phyloP scores from a whole-genome alignment of 2,797 vertebrate species.

The Pipistrellus pipistrellus region DNA sequence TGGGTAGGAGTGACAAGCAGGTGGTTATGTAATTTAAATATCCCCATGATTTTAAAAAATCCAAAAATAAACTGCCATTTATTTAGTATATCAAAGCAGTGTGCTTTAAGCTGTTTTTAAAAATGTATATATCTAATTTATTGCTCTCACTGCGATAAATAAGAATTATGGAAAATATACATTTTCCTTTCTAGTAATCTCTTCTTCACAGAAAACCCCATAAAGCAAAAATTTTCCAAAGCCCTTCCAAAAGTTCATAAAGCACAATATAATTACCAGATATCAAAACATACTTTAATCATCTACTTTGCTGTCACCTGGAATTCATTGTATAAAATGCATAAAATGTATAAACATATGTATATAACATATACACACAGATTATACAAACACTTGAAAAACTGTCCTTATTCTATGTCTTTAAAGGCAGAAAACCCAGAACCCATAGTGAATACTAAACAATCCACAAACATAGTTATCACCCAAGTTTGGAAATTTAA shows the following conservation, averaged over 20 bases:
- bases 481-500: constrained; percentile 22
- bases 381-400: constrained; percentile 69
- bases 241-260: constrained; percentile 52
- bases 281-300: constrained; percentile 66
- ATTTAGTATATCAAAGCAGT: constrained; percentile 33
- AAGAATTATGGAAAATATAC: constrained; percentile 39
- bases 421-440: constrained; percentile 63
- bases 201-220: constrained; percentile 59
- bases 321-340: constrained; percentile 63
- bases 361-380: constrained; percentile 44
- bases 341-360: constrained; percentile 56
- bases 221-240: constrained; percentile 56
- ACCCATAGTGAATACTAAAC: constrained; percentile 49
- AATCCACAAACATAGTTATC: constrained; percentile 37
- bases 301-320: constrained; percentile 67
- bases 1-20: constrained; percentile 2
- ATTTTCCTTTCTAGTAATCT: constrained; percentile 57
- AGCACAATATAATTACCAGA: constrained; percentile 60
- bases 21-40: constrained; percentile 47
- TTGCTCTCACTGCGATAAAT: constrained; percentile 52
- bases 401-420: background rate
- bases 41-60: constrained; percentile 38
- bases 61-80: constrained; percentile 36
- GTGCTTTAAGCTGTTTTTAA: constrained; percentile 1
- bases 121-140: constrained; percentile 19